Evolutionary conservation across 2,888 invertebrate genomes (phyloP).

Genomic region (Drosophila gaucha): DNA sequence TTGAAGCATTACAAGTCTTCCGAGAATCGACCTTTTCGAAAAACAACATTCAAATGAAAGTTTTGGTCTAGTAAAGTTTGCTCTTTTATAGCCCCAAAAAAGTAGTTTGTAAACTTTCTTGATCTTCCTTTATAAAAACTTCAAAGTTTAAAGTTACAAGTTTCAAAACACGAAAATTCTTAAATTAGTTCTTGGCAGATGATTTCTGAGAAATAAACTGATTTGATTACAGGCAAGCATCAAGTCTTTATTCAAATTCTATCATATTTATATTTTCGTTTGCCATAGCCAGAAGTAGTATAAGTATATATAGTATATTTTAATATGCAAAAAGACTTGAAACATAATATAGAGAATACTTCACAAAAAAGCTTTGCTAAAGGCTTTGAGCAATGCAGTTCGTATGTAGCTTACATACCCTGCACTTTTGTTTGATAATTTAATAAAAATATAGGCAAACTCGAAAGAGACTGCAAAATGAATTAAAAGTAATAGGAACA

Average conservation of each 20-base stretch:
- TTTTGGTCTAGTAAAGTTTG: not conserved
- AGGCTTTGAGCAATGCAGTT: no score
- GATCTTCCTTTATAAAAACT: not conserved
- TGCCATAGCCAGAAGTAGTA: no score
- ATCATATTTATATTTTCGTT: not conserved
- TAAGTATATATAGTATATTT: no score
- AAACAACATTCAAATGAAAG: not conserved
- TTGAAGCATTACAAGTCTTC: not conserved
- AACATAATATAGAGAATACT: no score
- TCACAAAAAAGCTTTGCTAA: no score
- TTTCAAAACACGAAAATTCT: not conserved
- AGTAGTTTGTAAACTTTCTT: slow-evolving; percentile 1
- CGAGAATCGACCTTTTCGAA: not conserved
- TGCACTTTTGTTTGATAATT: no score
- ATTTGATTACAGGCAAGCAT: not conserved
- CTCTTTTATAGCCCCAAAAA: not conserved
- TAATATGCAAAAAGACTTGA: no score
- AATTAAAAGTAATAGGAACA: no score
- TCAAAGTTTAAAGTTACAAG: not conserved
- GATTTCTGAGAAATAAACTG: not conserved
- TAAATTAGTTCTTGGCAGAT: not conserved
- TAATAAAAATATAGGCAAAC: no score
- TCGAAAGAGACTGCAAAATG: no score
- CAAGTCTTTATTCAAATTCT: not conserved
- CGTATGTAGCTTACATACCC: no score